Conservation (phyloP, 2,888 invertebrate species). For the Campoplex capitator region DNA sequence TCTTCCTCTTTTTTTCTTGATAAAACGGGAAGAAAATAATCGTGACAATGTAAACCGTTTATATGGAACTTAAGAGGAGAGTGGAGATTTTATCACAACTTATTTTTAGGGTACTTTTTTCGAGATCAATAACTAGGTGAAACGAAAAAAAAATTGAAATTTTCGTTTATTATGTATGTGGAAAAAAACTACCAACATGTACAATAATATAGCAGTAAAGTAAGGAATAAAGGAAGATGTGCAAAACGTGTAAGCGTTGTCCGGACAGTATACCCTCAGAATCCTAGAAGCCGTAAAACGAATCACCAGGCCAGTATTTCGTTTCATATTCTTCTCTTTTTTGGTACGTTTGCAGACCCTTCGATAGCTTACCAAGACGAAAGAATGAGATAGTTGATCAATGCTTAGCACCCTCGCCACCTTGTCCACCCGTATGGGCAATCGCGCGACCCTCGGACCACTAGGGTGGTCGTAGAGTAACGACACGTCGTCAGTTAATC, state of each 20-base stretch:
- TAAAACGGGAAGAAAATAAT: not conserved
- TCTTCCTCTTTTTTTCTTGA: not conserved
- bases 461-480: constrained; percentile 80
- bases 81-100: too few species aligned
- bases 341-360: constrained; percentile 63
- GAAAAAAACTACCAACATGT: constrained; percentile 76
- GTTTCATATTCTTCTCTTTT: constrained; percentile 75
- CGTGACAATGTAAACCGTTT: not conserved
- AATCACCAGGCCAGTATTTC: constrained; percentile 37
- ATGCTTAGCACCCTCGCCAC: constrained; percentile 71
- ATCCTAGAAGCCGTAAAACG: constrained; percentile 60
- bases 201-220: constrained; percentile 63
- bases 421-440: constrained; percentile 71
- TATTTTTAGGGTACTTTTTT: not conserved
- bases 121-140: constrained; percentile 4
- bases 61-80: not conserved
- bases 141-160: constrained; percentile 61
- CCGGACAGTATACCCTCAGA: constrained; percentile 24
- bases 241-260: constrained; percentile 28
- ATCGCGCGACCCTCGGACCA: constrained; percentile 72
- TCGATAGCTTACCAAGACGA: constrained; percentile 59
- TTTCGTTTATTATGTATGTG: constrained; percentile 74
- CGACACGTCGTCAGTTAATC: constrained; percentile 84
- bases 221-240: constrained; percentile 71
- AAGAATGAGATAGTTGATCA: constrained; percentile 54